Percentiles rank a stretch among this genome's conserved stretches.
Conservation (phyloP, 2,113 vertebrate genomes). For the Apteryx mantelli region DNA sequence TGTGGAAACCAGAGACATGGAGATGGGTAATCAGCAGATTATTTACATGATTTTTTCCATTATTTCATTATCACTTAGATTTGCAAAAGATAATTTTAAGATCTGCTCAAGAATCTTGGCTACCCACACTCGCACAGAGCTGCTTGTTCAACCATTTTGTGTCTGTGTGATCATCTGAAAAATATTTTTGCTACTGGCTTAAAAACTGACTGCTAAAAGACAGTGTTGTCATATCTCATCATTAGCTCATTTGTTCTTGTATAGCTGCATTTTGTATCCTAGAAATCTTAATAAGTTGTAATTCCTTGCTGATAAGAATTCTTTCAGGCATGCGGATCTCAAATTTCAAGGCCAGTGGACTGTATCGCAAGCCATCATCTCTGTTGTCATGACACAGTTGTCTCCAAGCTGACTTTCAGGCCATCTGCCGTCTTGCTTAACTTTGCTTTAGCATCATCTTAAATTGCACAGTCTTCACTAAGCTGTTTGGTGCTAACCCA, state of each 20-base stretch:
- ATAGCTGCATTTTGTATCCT: not conserved
- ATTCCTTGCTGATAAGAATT: not conserved
- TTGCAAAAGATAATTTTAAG: not conserved
- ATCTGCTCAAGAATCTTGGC: not conserved
- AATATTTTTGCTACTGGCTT: not conserved
- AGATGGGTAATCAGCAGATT: conserved; percentile 38
- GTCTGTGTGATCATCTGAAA: not conserved
- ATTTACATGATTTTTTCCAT: not conserved
- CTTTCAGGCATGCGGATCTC: not conserved
- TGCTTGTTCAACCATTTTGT: not conserved
- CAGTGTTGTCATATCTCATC: fast-evolving
- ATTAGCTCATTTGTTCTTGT: not conserved
- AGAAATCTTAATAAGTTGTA: not conserved
- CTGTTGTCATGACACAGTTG: not conserved
- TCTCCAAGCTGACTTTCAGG: not conserved
- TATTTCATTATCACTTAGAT: not conserved
- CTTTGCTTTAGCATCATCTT: not conserved
- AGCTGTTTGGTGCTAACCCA: not conserved
- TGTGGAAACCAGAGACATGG: not conserved
- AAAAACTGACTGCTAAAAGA: not conserved
- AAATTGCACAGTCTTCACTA: not conserved
- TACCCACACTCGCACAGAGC: not conserved
- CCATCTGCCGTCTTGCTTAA: not conserved
- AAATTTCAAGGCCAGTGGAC: not conserved
- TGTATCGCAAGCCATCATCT: not conserved